Evolutionary conservation across 2,113 vertebrate species (phyloP).

Genomic region (Serinus canaria): DNA sequence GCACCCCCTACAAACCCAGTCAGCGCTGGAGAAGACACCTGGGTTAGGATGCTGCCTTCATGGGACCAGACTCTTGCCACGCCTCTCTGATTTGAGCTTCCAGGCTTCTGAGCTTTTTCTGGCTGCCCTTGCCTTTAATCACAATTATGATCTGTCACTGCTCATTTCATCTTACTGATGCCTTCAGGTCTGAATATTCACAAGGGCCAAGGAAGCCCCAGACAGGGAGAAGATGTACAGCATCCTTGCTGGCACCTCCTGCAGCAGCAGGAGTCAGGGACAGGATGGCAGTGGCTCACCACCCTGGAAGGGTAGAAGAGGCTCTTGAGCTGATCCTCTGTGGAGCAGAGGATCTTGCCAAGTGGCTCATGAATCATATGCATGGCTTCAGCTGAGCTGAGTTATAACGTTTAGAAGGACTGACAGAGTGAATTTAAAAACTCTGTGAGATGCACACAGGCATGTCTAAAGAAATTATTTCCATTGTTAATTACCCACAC

Average conservation of each 20-base stretch:
- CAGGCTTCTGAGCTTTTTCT: neutral
- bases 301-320: neutral
- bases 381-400: neutral
- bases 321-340: neutral
- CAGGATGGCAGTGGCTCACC: neutral
- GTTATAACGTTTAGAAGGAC: neutral
- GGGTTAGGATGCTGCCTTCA: neutral
- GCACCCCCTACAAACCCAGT: neutral
- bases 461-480: neutral
- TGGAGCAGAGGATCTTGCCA: neutral
- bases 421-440: neutral
- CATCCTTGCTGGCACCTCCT: neutral
- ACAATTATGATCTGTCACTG: neutral
- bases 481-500: neutral
- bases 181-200: neutral
- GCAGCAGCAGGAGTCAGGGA: fast-evolving
- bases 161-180: neutral
- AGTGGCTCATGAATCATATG: neutral
- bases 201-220: neutral
- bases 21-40: neutral
- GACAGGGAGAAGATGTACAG: neutral
- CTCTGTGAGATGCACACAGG: neutral
- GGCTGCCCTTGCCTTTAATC: neutral
- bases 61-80: neutral
- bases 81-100: neutral